These are phyloP conservation scores for Elaphurus davidianus DNA, from an alignment of 2,113 vertebrate genomes.

Conservation along the genomic window DNA sequence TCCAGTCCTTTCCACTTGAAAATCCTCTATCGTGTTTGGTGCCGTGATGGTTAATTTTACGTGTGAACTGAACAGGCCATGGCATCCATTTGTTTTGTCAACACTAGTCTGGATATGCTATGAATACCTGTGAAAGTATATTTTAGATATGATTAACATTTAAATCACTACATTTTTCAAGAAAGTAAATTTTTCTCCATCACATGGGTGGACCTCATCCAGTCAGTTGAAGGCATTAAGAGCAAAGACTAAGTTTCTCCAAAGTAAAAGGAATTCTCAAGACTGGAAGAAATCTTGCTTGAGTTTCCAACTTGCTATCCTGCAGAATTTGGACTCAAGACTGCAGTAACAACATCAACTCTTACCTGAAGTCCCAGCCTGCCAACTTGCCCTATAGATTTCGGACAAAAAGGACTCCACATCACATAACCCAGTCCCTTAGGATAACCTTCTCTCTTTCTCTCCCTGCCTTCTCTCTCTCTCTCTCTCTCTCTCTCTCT, in stretches of 20 bases:
- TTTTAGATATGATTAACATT: background rate
- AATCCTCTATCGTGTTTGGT: background rate
- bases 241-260: background rate
- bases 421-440: background rate
- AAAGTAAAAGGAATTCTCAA: background rate
- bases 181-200: background rate
- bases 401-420: background rate
- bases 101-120: background rate
- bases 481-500: background rate
- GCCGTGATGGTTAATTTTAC: background rate
- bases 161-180: constrained; percentile 4
- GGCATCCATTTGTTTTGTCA: background rate
- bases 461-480: background rate
- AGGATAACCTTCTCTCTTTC: background rate
- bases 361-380: background rate
- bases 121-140: background rate
- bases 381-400: background rate
- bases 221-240: background rate
- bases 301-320: background rate
- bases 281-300: background rate
- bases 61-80: background rate
- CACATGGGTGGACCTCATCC: background rate
- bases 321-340: background rate
- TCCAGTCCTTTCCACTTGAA: background rate
- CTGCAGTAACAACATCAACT: background rate